Base-by-base conservation (phyloP, 92 coral and sea anemone genomes). In the Porites rus region DNA sequence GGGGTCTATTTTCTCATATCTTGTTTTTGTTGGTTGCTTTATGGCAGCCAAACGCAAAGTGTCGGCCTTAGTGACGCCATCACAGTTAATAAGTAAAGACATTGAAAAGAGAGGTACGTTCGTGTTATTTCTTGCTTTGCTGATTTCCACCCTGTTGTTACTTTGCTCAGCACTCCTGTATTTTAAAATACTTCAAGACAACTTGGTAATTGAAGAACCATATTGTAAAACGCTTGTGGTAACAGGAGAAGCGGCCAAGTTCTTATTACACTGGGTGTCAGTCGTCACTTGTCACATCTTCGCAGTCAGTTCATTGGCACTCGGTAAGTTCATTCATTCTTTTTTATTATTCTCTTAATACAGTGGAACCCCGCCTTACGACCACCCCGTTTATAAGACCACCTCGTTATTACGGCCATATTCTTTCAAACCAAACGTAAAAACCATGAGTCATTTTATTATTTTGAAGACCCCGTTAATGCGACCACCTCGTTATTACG, bases 211-310 rank as follows among this genome's bases (percentile, higher is more conserved):
- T 6, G 76, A 69, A 59, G 84, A 83, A 14, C 69, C 84, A 83
- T 92, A 85, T 62, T 92, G 86, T 58, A 53, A 90, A 77, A 6
- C 7, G 50, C 51, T 84, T 75, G 51, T 92, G 88, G 80, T 81
- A 14, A 65, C 87, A 52, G 95, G 95, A 19, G 95, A 89, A 10
- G 95, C 88, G 22, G 80, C 91, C 13, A 93, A 92, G 86, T 89
- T 92, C 58, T 65, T 90, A 18, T 89, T 91, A 2, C 92, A 87
- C 46, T 93, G 96, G 96, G 71, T 84, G 8, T 93, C 93, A 7
- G 78, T 90, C 17, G 91, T 86, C 53, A 91, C 94, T 12, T 93
- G 92, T 21, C 93, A 90, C 56, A 90, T 90, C 63, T 93, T 93
- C 74, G 93, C 92, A 2, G 87, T 93, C 52, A 82, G 89, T 51